Conservation (phyloP, 1,140 invertebrate genomes). For the Drosophila murphyi region DNA sequence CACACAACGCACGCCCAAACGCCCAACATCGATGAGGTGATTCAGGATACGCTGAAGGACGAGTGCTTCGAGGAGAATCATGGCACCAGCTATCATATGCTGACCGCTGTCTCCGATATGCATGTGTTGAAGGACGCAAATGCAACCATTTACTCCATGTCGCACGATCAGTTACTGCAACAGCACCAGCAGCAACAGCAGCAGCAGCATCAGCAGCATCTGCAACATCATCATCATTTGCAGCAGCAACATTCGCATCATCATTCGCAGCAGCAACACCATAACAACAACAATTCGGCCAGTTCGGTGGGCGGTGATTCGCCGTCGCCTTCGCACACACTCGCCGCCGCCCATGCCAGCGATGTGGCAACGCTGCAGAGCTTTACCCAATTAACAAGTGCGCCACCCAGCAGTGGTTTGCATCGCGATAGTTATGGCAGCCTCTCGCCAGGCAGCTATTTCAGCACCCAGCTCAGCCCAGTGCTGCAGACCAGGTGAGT, state of each 20-base stretch:
- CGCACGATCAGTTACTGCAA: constrained; percentile 57
- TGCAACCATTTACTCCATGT: constrained; percentile 48
- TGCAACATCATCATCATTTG: constrained; percentile 43
- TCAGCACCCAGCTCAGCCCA: constrained; percentile 65
- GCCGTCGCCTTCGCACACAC: constrained; percentile 64
- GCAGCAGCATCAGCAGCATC: constrained; percentile 45
- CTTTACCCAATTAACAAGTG: constrained; percentile 78
- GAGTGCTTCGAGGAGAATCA: constrained; percentile 76
- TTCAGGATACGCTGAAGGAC: constrained; percentile 82
- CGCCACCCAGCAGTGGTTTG: constrained; percentile 39
- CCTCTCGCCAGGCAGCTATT: constrained; percentile 68
- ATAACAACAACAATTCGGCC: constrained; percentile 73
- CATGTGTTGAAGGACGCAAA: constrained; percentile 68
- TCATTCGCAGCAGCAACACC: constrained; percentile 41
- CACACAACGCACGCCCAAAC: constrained; percentile 46
- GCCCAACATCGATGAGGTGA: constrained; percentile 79
- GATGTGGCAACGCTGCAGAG: constrained; percentile 62
- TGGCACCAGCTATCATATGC: constrained; percentile 71
- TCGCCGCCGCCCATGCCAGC: constrained; percentile 59
- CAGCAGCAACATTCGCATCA: constrained; percentile 54
- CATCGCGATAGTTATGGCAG: constrained; percentile 68
- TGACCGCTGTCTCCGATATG: constrained; percentile 70
- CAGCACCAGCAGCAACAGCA: constrained; percentile 56
- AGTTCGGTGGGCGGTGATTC: constrained; percentile 78
- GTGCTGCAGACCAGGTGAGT: constrained; percentile 76